Percentiles rank a stretch among this genome's conserved stretches.
phyloP scores from a whole-genome alignment of 2,888 invertebrate species.

The Scaptomyza polygonia region DNA sequence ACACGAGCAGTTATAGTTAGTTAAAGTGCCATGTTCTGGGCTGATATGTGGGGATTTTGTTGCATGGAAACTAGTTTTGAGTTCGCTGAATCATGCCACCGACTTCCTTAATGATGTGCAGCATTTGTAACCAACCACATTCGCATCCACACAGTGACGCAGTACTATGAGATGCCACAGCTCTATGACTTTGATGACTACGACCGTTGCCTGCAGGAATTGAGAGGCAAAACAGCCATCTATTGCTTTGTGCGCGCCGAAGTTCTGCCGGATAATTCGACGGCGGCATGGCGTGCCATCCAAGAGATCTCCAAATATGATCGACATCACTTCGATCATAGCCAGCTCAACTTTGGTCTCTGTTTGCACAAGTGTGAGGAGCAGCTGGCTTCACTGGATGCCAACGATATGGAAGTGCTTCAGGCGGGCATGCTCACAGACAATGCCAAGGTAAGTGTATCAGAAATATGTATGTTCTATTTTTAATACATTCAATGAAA shows the following conservation, averaged over 20 bases:
- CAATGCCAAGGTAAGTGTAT: conserved; percentile 72
- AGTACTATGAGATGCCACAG: conserved; percentile 83
- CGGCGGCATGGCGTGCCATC: conserved; percentile 75
- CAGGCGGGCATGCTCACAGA: conserved; percentile 68
- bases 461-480: too few relatives aligned
- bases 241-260: conserved; percentile 82
- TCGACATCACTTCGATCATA: conserved; percentile 81
- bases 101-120: conserved; percentile 35
- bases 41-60: conserved; percentile 28
- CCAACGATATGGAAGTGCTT: conserved; percentile 45
- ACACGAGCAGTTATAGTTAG: conserved; percentile 8
- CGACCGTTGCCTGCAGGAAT: conserved; percentile 81
- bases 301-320: conserved; percentile 73
- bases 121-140: conserved; percentile 7
- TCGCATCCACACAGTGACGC: conserved; percentile 72
- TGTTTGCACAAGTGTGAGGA: conserved; percentile 73
- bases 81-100: conserved; percentile 23
- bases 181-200: conserved; percentile 82
- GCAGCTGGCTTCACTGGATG: conserved; percentile 51
- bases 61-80: conserved; percentile 39
- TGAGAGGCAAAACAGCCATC: conserved; percentile 47
- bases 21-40: conserved; percentile 22
- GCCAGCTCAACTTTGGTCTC: conserved; percentile 78
- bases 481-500: too few relatives aligned
- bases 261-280: conserved; percentile 65